These are phyloP conservation scores for Alentia gelatinosa DNA, from an alignment of 2,888 invertebrate genomes.

Conservation along the genomic window DNA sequence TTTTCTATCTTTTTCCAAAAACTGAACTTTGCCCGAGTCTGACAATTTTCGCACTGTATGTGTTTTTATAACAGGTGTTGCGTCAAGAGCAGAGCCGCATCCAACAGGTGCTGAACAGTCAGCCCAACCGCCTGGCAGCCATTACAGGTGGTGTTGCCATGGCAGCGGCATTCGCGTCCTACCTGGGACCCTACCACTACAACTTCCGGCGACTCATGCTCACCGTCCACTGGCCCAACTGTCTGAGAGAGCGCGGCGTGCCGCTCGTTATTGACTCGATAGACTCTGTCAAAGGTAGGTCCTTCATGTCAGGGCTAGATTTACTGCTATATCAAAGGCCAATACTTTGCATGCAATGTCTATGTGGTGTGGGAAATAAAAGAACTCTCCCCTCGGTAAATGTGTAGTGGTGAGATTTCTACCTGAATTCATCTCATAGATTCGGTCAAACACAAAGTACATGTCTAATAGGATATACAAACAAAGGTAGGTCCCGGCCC, in stretches of 20 bases:
- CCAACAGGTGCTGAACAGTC: conserved; percentile 75
- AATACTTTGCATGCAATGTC: no score
- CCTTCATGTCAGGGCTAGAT: no score
- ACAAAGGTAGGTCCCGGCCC: no score
- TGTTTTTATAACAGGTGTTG: conserved; percentile 62
- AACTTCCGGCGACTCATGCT: conserved; percentile 79
- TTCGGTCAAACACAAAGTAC: no score
- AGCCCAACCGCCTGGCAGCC: conserved; percentile 71
- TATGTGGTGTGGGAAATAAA: no score
- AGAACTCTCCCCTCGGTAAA: no score
- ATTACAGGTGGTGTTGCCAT: conserved; percentile 78
- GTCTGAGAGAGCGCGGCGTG: conserved; percentile 78
- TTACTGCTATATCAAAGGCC: no score
- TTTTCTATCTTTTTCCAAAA: no score
- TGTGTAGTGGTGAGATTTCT: no score
- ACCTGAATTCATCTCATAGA: no score
- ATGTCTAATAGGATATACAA: no score
- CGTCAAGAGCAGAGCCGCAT: conserved; percentile 70
- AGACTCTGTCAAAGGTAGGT: conserved; percentile 75
- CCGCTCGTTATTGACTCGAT: conserved; percentile 79
- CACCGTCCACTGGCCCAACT: conserved; percentile 79
- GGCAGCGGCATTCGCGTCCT: conserved; percentile 77
- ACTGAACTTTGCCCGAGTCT: no score
- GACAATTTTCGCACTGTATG: neutral
- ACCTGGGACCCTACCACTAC: conserved; percentile 80